Conservation (phyloP, 2,797 vertebrate genomes). For the Anguilla marmorata region DNA sequence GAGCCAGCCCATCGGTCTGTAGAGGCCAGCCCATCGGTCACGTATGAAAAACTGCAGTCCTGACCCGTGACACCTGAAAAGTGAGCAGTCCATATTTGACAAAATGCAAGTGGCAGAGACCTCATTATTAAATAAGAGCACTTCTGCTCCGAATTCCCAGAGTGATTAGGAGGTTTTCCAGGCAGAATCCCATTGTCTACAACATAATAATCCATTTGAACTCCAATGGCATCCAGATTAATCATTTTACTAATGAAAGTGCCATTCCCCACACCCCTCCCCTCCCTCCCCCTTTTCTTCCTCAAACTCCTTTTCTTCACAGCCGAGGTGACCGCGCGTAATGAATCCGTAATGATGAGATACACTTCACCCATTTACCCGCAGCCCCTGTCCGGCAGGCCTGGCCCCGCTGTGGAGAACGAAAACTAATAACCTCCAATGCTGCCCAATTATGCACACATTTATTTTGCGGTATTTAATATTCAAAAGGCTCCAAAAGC, state of each 20-base stretch:
- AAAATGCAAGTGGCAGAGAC: background rate
- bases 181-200: conserved; percentile 32
- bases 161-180: background rate
- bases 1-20: background rate
- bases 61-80: background rate
- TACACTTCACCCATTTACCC: conserved; percentile 3
- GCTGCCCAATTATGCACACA: conserved; percentile 28
- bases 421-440: conserved; percentile 35
- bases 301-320: background rate
- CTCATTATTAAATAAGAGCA: conserved; percentile 23
- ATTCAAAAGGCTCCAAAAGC: conserved; percentile 30
- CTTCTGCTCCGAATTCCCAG: conserved; percentile 19
- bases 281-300: background rate
- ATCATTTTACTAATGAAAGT: conserved; percentile 36
- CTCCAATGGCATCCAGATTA: conserved; percentile 34
- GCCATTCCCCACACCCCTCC: background rate
- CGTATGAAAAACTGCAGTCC: background rate
- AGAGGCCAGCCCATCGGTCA: no score
- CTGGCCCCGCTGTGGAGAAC: conserved; percentile 3
- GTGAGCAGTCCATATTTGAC: background rate
- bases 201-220: conserved; percentile 38
- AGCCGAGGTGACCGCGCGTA: conserved; percentile 22
- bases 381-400: background rate
- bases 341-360: conserved; percentile 35
- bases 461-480: conserved; percentile 37